Evolutionary conservation across 2,797 vertebrate genomes (phyloP).

Genomic region (Erethizon dorsatum): DNA sequence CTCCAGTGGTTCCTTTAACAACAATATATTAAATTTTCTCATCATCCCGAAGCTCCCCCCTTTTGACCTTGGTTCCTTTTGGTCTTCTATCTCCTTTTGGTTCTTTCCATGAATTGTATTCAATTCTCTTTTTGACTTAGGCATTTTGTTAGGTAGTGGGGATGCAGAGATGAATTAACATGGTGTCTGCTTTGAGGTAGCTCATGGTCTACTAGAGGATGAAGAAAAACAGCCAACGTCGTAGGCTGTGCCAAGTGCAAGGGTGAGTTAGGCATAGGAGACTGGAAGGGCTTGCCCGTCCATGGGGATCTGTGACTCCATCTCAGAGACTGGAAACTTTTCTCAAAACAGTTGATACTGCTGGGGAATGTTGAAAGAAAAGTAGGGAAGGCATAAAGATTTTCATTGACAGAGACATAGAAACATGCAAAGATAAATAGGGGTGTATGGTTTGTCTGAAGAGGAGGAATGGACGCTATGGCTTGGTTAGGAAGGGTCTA

Average conservation of each 20-base stretch:
- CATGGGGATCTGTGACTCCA: not conserved
- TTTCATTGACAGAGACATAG: not conserved
- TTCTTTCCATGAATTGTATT: not conserved
- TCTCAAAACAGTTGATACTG: constrained; percentile 6
- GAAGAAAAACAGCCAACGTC: not conserved
- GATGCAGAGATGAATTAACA: not conserved
- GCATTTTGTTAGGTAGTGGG: not conserved
- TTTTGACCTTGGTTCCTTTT: constrained; percentile 31
- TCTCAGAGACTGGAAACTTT: not conserved
- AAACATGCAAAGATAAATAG: not conserved
- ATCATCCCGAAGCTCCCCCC: not conserved
- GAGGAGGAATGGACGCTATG: not conserved
- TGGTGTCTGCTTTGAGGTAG: not conserved
- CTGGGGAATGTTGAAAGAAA: not conserved
- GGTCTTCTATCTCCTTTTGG: constrained; percentile 6
- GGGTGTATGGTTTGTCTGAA: not conserved
- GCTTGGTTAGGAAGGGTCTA: not conserved
- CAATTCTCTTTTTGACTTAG: not conserved
- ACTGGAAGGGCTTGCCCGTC: not conserved
- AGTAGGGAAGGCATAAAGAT: not conserved
- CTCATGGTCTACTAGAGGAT: not conserved
- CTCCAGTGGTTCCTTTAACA: not conserved
- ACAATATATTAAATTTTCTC: constrained; percentile 58
- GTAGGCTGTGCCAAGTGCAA: not conserved
- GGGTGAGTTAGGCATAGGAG: not conserved